Evolutionary conservation across 2,888 invertebrate genomes (phyloP).

Genomic region (Schizaphis graminum): DNA sequence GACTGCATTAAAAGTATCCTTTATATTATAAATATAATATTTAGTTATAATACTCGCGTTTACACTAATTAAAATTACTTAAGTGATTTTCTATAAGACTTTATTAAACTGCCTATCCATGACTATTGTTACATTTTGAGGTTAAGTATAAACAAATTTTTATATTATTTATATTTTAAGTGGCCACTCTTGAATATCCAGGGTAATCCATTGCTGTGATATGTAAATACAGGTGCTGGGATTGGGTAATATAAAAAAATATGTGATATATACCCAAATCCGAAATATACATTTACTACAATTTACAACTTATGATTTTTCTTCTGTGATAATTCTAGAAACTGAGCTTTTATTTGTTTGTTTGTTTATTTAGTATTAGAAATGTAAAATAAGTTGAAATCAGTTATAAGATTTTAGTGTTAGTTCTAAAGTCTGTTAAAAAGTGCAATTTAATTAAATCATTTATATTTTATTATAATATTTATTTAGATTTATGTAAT

Average conservation of each 20-base stretch:
- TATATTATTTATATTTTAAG: slow-evolving; percentile 17
- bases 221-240: slow-evolving; percentile 63
- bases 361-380: not conserved
- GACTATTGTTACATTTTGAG: slow-evolving; percentile 49
- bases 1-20: slow-evolving; percentile 52
- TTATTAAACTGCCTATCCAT: slow-evolving; percentile 61
- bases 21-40: slow-evolving; percentile 35
- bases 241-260: slow-evolving; percentile 6
- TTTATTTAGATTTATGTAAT: slow-evolving; percentile 35
- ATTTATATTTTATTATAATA: not conserved
- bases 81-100: slow-evolving; percentile 59
- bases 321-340: slow-evolving; percentile 64
- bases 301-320: slow-evolving; percentile 33
- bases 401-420: not conserved
- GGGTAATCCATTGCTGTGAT: slow-evolving; percentile 61
- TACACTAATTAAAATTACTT: slow-evolving; percentile 49
- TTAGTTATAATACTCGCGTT: slow-evolving; percentile 54
- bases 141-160: slow-evolving; percentile 49
- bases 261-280: slow-evolving; percentile 20
- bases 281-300: slow-evolving; percentile 41
- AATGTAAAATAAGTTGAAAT: not conserved
- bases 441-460: slow-evolving; percentile 56
- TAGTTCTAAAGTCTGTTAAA: slow-evolving; percentile 52
- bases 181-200: slow-evolving; percentile 46
- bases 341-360: slow-evolving; percentile 52